Evolutionary conservation across 2,797 vertebrate species (phyloP).

Genomic region (Sebastes miniatus): DNA sequence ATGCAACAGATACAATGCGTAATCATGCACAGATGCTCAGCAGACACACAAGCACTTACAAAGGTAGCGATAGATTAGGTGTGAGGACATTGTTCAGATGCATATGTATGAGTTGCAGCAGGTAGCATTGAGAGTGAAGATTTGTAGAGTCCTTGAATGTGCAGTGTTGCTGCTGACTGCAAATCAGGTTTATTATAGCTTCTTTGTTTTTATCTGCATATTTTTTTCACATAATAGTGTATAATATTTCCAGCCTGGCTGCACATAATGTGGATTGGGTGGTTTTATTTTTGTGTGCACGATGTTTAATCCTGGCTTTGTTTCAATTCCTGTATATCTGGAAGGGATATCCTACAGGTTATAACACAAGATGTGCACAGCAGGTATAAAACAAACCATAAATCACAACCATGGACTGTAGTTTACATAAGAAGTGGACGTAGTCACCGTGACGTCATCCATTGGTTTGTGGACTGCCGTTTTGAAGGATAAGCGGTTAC

Average conservation of each 20-base stretch:
- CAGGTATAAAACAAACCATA: background rate
- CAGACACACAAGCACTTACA: slow-evolving; percentile 28
- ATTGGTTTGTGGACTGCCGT: no score
- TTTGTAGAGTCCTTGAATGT: slow-evolving; percentile 1
- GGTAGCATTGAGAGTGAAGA: slow-evolving; percentile 3
- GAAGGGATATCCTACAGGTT: background rate
- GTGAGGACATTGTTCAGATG: slow-evolving; percentile 35
- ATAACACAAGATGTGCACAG: background rate
- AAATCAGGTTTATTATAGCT: background rate
- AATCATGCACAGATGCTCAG: slow-evolving; percentile 22
- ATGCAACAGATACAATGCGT: slow-evolving; percentile 39
- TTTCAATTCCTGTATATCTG: background rate
- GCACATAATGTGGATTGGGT: background rate
- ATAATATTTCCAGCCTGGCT: background rate
- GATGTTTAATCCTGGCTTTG: background rate
- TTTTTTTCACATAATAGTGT: background rate
- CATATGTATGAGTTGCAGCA: slow-evolving; percentile 60
- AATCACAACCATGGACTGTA: background rate
- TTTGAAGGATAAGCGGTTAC: no score
- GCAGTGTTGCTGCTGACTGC: background rate
- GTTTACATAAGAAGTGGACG: no score
- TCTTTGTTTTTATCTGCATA: background rate
- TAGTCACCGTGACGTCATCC: no score
- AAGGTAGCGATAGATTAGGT: slow-evolving; percentile 36
- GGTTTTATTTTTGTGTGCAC: background rate